These are phyloP conservation scores for Xestia rhomboidea DNA, from an alignment of 2,888 invertebrate species.

Conservation along the genomic window DNA sequence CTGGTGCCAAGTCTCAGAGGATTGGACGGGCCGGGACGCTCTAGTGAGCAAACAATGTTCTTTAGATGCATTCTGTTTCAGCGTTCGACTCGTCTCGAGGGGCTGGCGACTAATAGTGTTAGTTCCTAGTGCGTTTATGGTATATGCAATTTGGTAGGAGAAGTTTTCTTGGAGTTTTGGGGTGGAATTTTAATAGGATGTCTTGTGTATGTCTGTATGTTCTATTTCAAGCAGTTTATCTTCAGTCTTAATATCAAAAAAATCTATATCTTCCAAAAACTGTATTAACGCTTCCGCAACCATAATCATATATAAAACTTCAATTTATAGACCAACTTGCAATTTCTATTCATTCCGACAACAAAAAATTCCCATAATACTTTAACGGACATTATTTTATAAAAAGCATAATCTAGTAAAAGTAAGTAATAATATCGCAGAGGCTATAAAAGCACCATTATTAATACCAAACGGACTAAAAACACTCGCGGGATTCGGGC, in stretches of 20 bases:
- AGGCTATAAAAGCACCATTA: slow-evolving; percentile 70
- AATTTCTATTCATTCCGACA: slow-evolving; percentile 15
- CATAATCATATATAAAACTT: not conserved
- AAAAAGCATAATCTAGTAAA: slow-evolving; percentile 68
- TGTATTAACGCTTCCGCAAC: not conserved
- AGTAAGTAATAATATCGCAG: slow-evolving; percentile 69
- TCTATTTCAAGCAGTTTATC: not conserved
- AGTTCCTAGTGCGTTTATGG: slow-evolving; percentile 63
- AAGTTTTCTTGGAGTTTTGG: slow-evolving; percentile 40
- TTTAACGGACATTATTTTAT: slow-evolving; percentile 60
- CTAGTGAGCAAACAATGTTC: slow-evolving; percentile 83
- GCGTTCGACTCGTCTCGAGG: slow-evolving; percentile 67
- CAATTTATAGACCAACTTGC: not conserved
- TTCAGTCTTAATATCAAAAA: not conserved
- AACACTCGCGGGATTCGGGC: slow-evolving; percentile 69
- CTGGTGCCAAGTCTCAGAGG: slow-evolving; percentile 76
- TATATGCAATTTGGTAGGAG: slow-evolving; percentile 51
- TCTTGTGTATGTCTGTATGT: not conserved
- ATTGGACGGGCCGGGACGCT: slow-evolving; percentile 74
- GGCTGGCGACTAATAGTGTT: slow-evolving; percentile 76
- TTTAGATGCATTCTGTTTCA: slow-evolving; percentile 78
- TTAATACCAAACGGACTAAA: slow-evolving; percentile 71
- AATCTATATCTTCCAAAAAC: not conserved
- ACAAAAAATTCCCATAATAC: slow-evolving; percentile 47
- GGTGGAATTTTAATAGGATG: slow-evolving; percentile 26